Base-by-base conservation (phyloP, 2,113 vertebrate genomes). In the Dendrocopos noguchii region DNA sequence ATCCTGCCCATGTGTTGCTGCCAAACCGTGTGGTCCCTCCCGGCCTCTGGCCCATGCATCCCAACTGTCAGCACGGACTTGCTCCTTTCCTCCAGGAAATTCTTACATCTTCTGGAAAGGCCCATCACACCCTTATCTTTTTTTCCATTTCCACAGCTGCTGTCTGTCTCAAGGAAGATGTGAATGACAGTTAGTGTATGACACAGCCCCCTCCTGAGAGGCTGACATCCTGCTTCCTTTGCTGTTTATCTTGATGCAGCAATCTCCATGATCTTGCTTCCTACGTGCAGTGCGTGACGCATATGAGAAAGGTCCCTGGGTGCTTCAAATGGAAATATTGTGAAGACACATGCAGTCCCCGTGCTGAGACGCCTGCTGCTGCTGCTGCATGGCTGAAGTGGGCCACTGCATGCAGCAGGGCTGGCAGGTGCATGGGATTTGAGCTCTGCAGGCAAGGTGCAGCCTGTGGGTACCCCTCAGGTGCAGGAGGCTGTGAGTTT, bases 201-300 rank as follows among this genome's bases (percentile, higher is more conserved):
- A 28, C 0, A 2, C 46, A 59, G 56, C 24, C 66, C 8, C 20
- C 68, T 90, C 39, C 66, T 5, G 70, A 74, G 78, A 36, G n/a
- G 61, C 66, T 86, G 87, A 91, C 91, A 29, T 84, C 65, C 76
- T 88, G 47, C 87, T 95, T 88, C 83, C 91, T 94, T 78, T 1
- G 14, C 66, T 28, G 39, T 65, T 91, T 93, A 90, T 95, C 91
- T 94, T 3, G 2, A 10, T 66, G 63, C 55, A 25, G 74, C 13
- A 12, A 84, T 90, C 91, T 91, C 65, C 2, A 0, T 0, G 1
- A 78, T 77, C 2, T 4, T 1, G 20, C 42, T 92, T 85, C 89
- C 68, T 71, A 70, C 4, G 4, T 72, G 72, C 73, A 25, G 91
- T 2, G 1, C n/a, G 22, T 93, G 90, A 82, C 86, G 7, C 14